Percentiles rank a stretch among this genome's conserved stretches.
Conservation (phyloP, 2,888 invertebrate species). For the Diaphora mendica region DNA sequence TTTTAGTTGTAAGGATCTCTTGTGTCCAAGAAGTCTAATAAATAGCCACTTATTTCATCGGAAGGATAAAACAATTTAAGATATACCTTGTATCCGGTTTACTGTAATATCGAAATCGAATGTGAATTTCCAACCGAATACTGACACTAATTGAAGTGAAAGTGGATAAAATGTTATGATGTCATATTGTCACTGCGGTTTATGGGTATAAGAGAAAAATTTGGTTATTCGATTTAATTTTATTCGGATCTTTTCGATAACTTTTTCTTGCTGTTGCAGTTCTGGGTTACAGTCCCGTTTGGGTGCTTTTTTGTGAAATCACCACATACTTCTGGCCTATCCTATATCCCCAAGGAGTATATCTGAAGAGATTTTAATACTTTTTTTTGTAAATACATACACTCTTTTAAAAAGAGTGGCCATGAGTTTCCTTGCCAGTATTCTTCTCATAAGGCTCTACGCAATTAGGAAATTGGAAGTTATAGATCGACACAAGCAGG, state of each 20-base stretch:
- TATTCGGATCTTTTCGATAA: background rate
- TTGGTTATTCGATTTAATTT: background rate
- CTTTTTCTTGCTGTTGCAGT: background rate
- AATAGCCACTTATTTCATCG: background rate
- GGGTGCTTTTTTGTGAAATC: too few relatives aligned
- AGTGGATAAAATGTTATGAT: slow-evolving; percentile 4
- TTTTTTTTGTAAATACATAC: too few relatives aligned
- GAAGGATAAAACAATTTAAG: background rate
- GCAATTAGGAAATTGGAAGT: too few relatives aligned
- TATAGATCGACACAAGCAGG: too few relatives aligned
- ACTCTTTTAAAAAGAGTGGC: too few relatives aligned
- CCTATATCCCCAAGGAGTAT: too few relatives aligned
- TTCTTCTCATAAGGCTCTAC: too few relatives aligned
- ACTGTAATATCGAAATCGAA: slow-evolving; percentile 3
- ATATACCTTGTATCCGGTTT: slow-evolving; percentile 3
- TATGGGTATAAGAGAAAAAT: background rate
- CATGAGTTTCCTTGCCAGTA: too few relatives aligned
- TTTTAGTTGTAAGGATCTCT: slow-evolving; percentile 32
- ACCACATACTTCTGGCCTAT: too few relatives aligned
- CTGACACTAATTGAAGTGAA: slow-evolving; percentile 15
- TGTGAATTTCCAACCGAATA: slow-evolving; percentile 12
- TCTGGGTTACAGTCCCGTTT: background rate
- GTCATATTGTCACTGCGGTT: slow-evolving; percentile 8
- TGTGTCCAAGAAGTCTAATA: slow-evolving; percentile 27
- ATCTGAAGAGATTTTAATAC: too few relatives aligned